Evolutionary conservation across 2,797 vertebrate species (phyloP).

Genomic region (Amblyraja radiata): DNA sequence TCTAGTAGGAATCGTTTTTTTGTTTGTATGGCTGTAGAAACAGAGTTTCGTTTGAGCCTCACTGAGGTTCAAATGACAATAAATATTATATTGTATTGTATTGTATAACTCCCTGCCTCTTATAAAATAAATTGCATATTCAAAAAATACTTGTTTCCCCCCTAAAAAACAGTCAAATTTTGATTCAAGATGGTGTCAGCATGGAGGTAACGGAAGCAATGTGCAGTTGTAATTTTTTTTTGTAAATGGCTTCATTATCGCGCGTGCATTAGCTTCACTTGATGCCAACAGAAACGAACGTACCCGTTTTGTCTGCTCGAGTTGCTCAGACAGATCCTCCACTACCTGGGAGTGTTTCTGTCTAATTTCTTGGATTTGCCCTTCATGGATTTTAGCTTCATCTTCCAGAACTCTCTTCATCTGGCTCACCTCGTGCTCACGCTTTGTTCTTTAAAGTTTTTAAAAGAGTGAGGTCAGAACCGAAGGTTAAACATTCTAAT

Average conservation of each 20-base stretch:
- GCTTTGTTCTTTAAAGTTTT: slow-evolving; percentile 65
- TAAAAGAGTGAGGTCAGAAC: background rate
- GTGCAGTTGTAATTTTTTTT: too few species aligned
- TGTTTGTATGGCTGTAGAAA: too few species aligned
- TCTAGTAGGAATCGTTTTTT: too few species aligned
- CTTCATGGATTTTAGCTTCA: slow-evolving; percentile 77
- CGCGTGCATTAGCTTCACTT: background rate
- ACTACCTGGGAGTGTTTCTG: slow-evolving; percentile 89
- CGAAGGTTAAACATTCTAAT: background rate
- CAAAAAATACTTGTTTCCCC: background rate
- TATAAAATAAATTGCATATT: background rate
- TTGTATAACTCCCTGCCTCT: background rate
- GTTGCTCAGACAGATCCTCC: slow-evolving; percentile 88
- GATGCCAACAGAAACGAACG: slow-evolving; percentile 32
- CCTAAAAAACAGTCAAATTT: background rate
- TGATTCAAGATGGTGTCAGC: too few species aligned
- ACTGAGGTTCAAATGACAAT: too few species aligned
- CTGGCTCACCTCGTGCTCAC: slow-evolving; percentile 85
- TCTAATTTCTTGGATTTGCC: slow-evolving; percentile 80
- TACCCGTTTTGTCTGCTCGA: slow-evolving; percentile 93
- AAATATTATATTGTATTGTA: too few species aligned
- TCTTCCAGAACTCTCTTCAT: slow-evolving; percentile 89
- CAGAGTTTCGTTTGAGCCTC: too few species aligned
- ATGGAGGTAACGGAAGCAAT: too few species aligned
- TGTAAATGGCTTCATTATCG: too few species aligned